Evolutionary conservation across 2,888 invertebrate species (phyloP).

Genomic region (Vanessa cardui): DNA sequence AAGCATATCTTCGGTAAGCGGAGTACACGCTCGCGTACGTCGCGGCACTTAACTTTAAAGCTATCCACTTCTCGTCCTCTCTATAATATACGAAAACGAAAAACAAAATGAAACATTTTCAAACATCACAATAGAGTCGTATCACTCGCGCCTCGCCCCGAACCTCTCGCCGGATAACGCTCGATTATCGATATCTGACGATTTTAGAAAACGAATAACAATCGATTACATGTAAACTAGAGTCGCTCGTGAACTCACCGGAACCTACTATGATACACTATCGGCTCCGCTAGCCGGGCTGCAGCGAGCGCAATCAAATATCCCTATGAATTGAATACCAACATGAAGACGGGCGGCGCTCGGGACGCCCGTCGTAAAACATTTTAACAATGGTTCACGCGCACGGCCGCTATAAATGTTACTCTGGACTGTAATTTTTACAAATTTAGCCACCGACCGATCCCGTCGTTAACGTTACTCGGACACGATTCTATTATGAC

Average conservation of each 20-base stretch:
- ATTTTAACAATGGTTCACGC: slow-evolving; percentile 9
- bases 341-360: slow-evolving; percentile 29
- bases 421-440: neutral
- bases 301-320: slow-evolving; percentile 9
- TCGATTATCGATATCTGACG: neutral
- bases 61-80: slow-evolving; percentile 58
- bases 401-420: neutral
- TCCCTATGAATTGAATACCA: slow-evolving; percentile 3
- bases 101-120: slow-evolving; percentile 56
- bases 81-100: slow-evolving; percentile 51
- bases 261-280: neutral
- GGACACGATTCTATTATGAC: slow-evolving; percentile 15
- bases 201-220: slow-evolving; percentile 5
- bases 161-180: slow-evolving; percentile 9
- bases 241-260: neutral
- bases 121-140: slow-evolving; percentile 67
- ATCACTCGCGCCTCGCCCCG: slow-evolving; percentile 46
- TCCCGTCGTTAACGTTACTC: neutral
- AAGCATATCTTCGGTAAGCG: slow-evolving; percentile 68
- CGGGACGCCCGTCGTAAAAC: slow-evolving; percentile 45
- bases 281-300: neutral
- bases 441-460: slow-evolving; percentile 10
- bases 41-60: slow-evolving; percentile 56
- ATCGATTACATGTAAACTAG: slow-evolving; percentile 7
- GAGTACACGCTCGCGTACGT: slow-evolving; percentile 55